A percentile compares a stretch with the other conserved stretches of the same genome.
Conservation (phyloP, 1,140 invertebrate genomes). For the Drosophila guanche region DNA sequence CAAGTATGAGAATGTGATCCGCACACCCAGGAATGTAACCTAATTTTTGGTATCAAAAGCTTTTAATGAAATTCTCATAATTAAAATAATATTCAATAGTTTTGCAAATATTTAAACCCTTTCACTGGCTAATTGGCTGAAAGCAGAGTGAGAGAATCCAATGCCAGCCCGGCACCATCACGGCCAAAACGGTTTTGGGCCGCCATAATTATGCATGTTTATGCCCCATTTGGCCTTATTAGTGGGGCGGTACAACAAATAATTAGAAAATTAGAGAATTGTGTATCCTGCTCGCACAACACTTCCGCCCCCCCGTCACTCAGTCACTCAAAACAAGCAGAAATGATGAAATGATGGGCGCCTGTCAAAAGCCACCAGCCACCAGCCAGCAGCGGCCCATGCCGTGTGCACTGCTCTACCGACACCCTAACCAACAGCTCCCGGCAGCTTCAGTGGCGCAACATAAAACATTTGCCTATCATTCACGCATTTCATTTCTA, state of each 20-base stretch:
- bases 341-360: slow-evolving; percentile 71
- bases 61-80: no score
- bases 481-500: slow-evolving; percentile 65
- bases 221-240: slow-evolving; percentile 79
- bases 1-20: no score
- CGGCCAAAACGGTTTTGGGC: slow-evolving; percentile 14
- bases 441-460: slow-evolving; percentile 59
- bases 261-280: slow-evolving; percentile 75
- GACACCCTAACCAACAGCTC: slow-evolving; percentile 1
- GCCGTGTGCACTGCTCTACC: slow-evolving; percentile 7
- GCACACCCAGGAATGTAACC: no score
- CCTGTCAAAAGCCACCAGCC: slow-evolving; percentile 72
- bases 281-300: slow-evolving; percentile 47
- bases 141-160: no score
- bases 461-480: slow-evolving; percentile 80
- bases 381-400: slow-evolving; percentile 7
- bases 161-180: no score
- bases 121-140: no score
- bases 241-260: slow-evolving; percentile 71
- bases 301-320: slow-evolving; percentile 76
- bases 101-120: no score
- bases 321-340: slow-evolving; percentile 54
- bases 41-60: no score
- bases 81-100: no score
- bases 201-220: slow-evolving; percentile 73